A percentile compares a stretch with the other conserved stretches of the same genome.
Conservation (phyloP, 2,797 vertebrate genomes). For the Clamator glandarius region DNA sequence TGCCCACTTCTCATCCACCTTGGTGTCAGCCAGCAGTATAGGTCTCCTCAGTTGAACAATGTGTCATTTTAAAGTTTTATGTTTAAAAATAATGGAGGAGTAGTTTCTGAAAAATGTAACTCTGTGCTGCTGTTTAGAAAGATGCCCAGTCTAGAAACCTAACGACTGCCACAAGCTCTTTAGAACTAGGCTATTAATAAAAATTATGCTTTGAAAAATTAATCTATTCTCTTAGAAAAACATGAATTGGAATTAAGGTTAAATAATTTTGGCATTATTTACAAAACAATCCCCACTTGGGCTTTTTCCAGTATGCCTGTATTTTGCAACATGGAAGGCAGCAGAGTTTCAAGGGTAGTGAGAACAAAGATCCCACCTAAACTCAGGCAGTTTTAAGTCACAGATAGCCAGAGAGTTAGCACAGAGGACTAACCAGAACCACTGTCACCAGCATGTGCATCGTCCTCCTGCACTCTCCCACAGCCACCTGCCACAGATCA, state of each 20-base stretch:
- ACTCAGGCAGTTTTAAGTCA: background rate
- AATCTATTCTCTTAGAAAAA: background rate
- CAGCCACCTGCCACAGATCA: background rate
- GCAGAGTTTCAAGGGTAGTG: background rate
- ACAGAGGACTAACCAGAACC: background rate
- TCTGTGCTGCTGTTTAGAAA: background rate
- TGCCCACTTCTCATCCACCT: background rate
- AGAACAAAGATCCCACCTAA: background rate
- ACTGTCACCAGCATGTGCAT: background rate
- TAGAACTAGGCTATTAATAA: background rate
- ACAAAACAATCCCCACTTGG: background rate
- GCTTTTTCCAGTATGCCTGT: background rate
- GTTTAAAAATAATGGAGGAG: background rate
- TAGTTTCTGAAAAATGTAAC: background rate
- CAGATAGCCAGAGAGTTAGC: background rate
- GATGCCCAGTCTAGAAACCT: background rate
- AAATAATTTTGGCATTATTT: background rate
- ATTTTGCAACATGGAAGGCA: background rate
- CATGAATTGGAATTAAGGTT: background rate
- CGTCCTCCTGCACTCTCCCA: background rate
- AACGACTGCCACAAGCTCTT: background rate
- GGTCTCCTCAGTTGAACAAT: background rate
- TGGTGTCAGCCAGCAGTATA: background rate
- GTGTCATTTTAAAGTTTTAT: background rate
- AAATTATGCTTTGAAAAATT: background rate